Percentiles rank a stretch among this genome's conserved stretches.
Evolutionary conservation across 1,140 invertebrate genomes (phyloP).

Genomic region (Drosophila lowei): DNA sequence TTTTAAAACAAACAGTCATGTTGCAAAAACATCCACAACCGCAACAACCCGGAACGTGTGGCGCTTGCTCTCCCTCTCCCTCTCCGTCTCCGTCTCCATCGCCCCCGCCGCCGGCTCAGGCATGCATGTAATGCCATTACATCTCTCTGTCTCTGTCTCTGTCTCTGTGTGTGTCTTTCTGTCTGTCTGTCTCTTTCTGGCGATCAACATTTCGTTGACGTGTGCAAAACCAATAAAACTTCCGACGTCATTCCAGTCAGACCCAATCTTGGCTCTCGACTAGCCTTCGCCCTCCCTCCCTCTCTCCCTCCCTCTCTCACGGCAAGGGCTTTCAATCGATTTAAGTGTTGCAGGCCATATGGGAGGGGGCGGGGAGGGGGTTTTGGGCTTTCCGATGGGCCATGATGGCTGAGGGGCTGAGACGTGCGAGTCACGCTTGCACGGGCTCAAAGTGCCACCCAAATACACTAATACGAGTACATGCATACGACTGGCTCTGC

Average conservation of each 20-base stretch:
- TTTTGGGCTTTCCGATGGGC: slow-evolving; percentile 2
- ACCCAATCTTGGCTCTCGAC: slow-evolving; percentile 37
- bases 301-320: background rate
- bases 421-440: slow-evolving; percentile 65
- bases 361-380: background rate
- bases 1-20: slow-evolving; percentile 81
- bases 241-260: slow-evolving; percentile 75
- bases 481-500: slow-evolving; percentile 16
- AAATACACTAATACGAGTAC: slow-evolving; percentile 47
- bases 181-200: slow-evolving; percentile 2
- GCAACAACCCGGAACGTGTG: slow-evolving; percentile 4
- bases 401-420: slow-evolving; percentile 3
- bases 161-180: slow-evolving; percentile 1
- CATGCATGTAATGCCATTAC: slow-evolving; percentile 77
- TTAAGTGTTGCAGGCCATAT: slow-evolving; percentile 55
- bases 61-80: slow-evolving; percentile 18
- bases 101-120: slow-evolving; percentile 33
- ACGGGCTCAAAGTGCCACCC: slow-evolving; percentile 59
- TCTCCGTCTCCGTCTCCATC: no score
- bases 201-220: slow-evolving; percentile 79
- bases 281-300: slow-evolving; percentile 3
- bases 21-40: slow-evolving; percentile 60
- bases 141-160: slow-evolving; percentile 10
- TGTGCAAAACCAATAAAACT: slow-evolving; percentile 81
- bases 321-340: slow-evolving; percentile 69